Evolutionary conservation across 1,140 invertebrate genomes (phyloP).

Genomic region (Drosophila ohnishii): DNA sequence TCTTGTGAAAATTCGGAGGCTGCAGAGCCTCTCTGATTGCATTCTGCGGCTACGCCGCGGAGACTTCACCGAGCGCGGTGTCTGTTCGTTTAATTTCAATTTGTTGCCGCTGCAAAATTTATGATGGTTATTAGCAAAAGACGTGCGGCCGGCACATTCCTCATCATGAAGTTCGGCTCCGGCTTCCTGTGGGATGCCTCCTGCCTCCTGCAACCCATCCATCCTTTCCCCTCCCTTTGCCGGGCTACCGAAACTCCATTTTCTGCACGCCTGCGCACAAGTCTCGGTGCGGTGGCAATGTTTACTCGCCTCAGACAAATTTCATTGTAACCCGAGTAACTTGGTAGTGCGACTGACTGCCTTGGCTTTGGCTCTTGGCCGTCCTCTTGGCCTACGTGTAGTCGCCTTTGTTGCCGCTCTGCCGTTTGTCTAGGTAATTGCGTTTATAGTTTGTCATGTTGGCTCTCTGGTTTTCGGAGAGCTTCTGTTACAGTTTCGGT

Average conservation of each 20-base stretch:
- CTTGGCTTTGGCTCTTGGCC: slow-evolving; percentile 14
- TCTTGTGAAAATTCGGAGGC: slow-evolving; percentile 6
- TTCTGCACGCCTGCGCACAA: slow-evolving; percentile 61
- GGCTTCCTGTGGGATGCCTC: slow-evolving; percentile 56
- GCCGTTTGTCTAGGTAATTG: slow-evolving; percentile 75
- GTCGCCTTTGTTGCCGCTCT: slow-evolving; percentile 63
- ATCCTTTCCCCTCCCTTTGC: neutral
- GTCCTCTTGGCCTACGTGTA: slow-evolving; percentile 36
- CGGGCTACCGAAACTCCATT: slow-evolving; percentile 74
- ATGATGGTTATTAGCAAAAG: slow-evolving; percentile 83
- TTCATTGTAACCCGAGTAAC: slow-evolving; percentile 83
- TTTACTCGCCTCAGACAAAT: slow-evolving; percentile 81
- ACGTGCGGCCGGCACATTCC: slow-evolving; percentile 80
- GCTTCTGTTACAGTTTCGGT: slow-evolving; percentile 59
- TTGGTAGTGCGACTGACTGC: slow-evolving; percentile 65
- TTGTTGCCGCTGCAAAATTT: slow-evolving; percentile 81
- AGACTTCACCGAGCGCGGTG: slow-evolving; percentile 25
- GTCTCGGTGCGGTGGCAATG: slow-evolving; percentile 65
- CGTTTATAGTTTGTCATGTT: slow-evolving; percentile 73
- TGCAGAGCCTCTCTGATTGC: slow-evolving; percentile 60
- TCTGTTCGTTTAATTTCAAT: slow-evolving; percentile 82
- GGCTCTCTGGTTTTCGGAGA: slow-evolving; percentile 12
- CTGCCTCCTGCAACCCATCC: neutral
- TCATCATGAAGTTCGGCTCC: slow-evolving; percentile 48
- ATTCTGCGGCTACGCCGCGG: slow-evolving; percentile 62